Base-by-base conservation (phyloP, 2,888 invertebrate genomes). In the Lasioglossum oenotherae region DNA sequence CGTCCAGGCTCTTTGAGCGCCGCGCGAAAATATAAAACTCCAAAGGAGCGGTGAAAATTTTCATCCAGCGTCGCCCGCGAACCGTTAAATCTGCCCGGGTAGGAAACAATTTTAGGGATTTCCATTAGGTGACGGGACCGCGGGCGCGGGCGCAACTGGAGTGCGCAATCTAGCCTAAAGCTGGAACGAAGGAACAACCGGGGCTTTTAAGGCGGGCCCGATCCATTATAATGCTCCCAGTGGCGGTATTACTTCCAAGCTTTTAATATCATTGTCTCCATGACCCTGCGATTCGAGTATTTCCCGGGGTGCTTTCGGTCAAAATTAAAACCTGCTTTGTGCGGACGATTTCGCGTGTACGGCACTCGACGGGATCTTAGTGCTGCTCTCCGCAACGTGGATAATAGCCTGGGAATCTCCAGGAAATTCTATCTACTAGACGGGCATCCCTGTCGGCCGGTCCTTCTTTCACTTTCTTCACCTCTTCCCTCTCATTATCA, bases 251-350 rank as follows among this genome's bases (percentile, higher is more conserved):
- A 87, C 87, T 81, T 53, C 79, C 78, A 76, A 73, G 84, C 87
- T 84, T 87, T 87, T 87, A 87, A 87, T 87, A 87, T 87, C 87
- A 80, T 87, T 85, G 87, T 84, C 46, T 74, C 77, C 44, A 49
- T 81, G 84, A 81, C 81, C 87, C 83, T 38, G 71, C 67, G 74
- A 84, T 81, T 79, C 86, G 60, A 81, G 74, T 77, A 67, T 84
- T 84, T 80, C 60, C 64, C 12, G 49, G 35, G 69, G 35, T 41
- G 78, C 64, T 83, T 73, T 60, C 69, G 78, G 87, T 49, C 77
- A 79, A 87, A 87, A 87, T 87, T 87, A 87, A 87, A 84, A 84
- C 73, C 77, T 69, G 74, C 84, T 87, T 84, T 87, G 84, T 80
- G 57, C 84, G 71, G 76, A 71, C 69, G 79, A 73, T 77, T 78